phyloP scores from a whole-genome alignment of 2,888 invertebrate genomes.

The Netelia virgata region DNA sequence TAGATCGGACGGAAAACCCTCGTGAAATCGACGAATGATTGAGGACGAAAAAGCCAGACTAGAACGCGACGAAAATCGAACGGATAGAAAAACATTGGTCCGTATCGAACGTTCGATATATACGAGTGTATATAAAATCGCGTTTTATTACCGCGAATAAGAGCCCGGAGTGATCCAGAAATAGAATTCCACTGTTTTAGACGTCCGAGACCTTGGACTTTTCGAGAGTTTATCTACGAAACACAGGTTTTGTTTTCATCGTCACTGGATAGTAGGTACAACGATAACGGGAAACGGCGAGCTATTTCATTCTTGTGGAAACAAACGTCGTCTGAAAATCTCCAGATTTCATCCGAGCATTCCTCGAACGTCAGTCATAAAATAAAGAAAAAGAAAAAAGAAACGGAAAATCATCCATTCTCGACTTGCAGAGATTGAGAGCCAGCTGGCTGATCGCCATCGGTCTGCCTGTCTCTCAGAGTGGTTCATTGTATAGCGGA shows the following conservation, averaged over 20 bases:
- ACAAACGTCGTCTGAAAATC: conserved; percentile 3
- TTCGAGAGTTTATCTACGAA: conserved; percentile 6
- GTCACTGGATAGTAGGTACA: background rate
- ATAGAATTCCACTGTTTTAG: conserved; percentile 41
- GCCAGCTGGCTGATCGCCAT: conserved; percentile 56
- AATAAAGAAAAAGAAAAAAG: conserved; percentile 6
- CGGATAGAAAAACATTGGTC: background rate
- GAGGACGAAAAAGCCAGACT: background rate
- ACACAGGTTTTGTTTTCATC: background rate
- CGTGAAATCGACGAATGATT: conserved; percentile 38
- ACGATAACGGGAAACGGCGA: background rate
- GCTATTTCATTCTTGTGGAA: conserved; percentile 1
- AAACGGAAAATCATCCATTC: conserved; percentile 40
- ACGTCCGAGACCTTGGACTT: conserved; percentile 52
- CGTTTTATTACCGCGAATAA: background rate
- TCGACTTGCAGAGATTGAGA: conserved; percentile 16
- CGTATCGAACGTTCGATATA: background rate
- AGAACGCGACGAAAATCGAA: background rate
- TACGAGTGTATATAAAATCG: background rate
- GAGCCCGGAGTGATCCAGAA: background rate
- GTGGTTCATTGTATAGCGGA: background rate
- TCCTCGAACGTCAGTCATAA: conserved; percentile 9
- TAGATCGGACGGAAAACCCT: conserved; percentile 20
- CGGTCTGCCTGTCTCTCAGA: conserved; percentile 4
- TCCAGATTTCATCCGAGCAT: conserved; percentile 29